phyloP scores from a whole-genome alignment of 2,797 vertebrate genomes.

The Varecia variegata region DNA sequence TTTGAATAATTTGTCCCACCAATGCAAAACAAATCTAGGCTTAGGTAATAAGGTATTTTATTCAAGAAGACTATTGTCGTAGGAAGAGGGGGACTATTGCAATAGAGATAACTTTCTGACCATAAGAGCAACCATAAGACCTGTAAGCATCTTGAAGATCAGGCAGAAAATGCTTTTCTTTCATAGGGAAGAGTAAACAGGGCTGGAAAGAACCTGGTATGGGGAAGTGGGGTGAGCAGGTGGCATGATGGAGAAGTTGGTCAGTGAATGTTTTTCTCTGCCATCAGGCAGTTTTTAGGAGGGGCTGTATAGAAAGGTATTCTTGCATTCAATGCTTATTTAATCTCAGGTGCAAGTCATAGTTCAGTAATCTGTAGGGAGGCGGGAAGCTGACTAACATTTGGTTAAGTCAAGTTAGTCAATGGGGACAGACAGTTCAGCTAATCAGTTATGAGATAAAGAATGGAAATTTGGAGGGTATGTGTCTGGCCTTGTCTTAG shows the following conservation, averaged over 20 bases:
- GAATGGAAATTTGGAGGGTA: neutral
- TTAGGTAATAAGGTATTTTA: neutral
- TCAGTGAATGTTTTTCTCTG: too few relatives aligned
- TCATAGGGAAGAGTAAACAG: neutral
- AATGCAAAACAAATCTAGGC: neutral
- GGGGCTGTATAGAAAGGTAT: neutral
- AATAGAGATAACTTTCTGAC: neutral
- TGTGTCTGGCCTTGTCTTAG: neutral
- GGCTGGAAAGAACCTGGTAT: neutral
- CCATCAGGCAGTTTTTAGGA: neutral
- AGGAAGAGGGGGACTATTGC: neutral
- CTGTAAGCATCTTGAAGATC: neutral
- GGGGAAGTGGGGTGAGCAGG: neutral
- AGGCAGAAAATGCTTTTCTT: neutral
- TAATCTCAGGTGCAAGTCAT: too few relatives aligned
- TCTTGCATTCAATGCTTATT: neutral
- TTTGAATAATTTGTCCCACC: neutral
- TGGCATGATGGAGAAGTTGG: neutral
- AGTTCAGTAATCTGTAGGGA: neutral
- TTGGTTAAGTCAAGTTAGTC: neutral
- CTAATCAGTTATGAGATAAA: neutral
- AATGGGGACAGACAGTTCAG: neutral
- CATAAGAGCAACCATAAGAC: neutral
- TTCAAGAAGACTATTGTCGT: neutral
- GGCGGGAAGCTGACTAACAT: neutral